A percentile compares a stretch with the other conserved stretches of the same genome.
Conservation (phyloP, 2,797 vertebrate species). For the Siniperca scherzeri region DNA sequence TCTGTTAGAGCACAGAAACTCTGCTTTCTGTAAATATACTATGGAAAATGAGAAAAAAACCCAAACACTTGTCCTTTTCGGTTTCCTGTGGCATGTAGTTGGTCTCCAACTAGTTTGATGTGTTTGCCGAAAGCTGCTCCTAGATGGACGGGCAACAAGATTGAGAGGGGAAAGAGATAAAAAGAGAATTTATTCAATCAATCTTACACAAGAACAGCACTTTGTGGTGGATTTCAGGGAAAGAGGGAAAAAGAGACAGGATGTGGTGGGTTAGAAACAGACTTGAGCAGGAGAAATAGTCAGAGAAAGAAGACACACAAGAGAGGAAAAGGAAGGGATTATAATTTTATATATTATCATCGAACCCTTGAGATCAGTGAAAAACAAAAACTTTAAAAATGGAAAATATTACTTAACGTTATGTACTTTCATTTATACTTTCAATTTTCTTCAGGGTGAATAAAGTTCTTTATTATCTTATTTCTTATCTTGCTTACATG, state of each 20-base stretch:
- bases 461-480: not conserved
- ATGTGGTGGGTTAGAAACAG: slow-evolving; percentile 56
- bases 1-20: slow-evolving; percentile 15
- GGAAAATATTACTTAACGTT: not conserved
- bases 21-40: slow-evolving; percentile 37
- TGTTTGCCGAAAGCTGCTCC: slow-evolving; percentile 55
- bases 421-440: not conserved
- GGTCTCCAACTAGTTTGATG: slow-evolving; percentile 65
- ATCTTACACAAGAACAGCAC: slow-evolving; percentile 54
- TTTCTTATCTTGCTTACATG: not conserved
- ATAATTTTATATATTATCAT: not conserved
- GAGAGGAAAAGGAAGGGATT: slow-evolving; percentile 13
- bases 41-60: not conserved
- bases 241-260: slow-evolving; percentile 46
- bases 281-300: slow-evolving; percentile 26
- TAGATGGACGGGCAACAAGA: slow-evolving; percentile 22
- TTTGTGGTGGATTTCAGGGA: slow-evolving; percentile 65
- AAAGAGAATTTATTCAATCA: slow-evolving; percentile 62
- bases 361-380: not conserved
- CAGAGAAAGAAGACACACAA: slow-evolving; percentile 13
- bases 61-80: slow-evolving; percentile 29
- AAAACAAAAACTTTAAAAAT: not conserved
- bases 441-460: not conserved
- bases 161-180: slow-evolving; percentile 14
- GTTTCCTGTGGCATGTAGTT: slow-evolving; percentile 53